A percentile compares a stretch with the other conserved stretches of the same genome.
These are phyloP conservation scores for Acronicta aceris DNA, from an alignment of 2,888 invertebrate genomes.

Conservation along the genomic window DNA sequence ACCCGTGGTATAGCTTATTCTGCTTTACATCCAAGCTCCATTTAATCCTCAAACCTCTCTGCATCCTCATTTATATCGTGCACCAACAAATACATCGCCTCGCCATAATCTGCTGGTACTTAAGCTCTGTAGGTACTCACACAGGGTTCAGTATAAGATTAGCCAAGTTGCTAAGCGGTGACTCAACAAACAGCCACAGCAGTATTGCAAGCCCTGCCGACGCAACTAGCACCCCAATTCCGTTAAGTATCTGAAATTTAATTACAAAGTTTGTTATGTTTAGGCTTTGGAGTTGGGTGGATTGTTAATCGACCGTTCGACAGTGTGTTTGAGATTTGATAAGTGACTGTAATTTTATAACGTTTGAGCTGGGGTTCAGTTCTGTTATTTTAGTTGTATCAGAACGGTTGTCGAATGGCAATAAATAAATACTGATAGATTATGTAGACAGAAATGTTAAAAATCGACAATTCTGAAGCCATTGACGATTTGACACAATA, in stretches of 20 bases:
- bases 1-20: no score
- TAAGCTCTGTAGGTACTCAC: constrained; percentile 31
- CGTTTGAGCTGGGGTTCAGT: no score
- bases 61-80: background rate
- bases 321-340: constrained; percentile 4
- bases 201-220: constrained; percentile 30
- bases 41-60: no score
- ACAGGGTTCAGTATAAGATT: constrained; percentile 43
- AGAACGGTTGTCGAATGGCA: no score
- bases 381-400: no score
- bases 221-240: constrained; percentile 31
- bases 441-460: no score
- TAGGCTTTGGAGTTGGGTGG: background rate
- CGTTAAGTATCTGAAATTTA: constrained; percentile 42
- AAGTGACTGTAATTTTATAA: background rate
- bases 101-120: constrained; percentile 31
- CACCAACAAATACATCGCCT: background rate
- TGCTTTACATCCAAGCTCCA: no score
- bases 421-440: no score
- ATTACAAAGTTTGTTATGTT: constrained; percentile 42
- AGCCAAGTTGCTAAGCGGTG: constrained; percentile 48
- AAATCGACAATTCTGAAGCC: no score
- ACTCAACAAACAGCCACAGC: constrained; percentile 43
- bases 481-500: no score
- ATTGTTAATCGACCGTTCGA: constrained; percentile 11